These are phyloP conservation scores for Coreius guichenoti DNA, from an alignment of 2,797 vertebrate species.

Conservation along the genomic window DNA sequence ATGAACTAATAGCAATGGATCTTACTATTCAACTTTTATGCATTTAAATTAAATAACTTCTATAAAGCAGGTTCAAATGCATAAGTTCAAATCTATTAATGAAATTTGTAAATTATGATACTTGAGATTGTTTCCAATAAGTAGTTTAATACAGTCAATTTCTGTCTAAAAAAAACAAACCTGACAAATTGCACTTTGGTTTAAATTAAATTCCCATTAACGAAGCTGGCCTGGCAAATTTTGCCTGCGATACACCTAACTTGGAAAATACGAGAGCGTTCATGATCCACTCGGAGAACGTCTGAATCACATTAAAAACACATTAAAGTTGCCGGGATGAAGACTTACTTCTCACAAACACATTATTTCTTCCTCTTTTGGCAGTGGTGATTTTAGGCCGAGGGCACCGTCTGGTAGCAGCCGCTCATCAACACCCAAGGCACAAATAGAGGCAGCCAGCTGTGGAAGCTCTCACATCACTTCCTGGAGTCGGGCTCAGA, in stretches of 20 bases:
- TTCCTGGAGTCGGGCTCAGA: slow-evolving; percentile 26
- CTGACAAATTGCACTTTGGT: slow-evolving; percentile 39
- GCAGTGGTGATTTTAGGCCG: slow-evolving; percentile 48
- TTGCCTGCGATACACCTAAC: slow-evolving; percentile 36
- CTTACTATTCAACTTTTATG: too few relatives aligned
- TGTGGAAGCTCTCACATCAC: slow-evolving; percentile 32
- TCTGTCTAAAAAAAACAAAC: slow-evolving; percentile 23
- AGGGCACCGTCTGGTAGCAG: slow-evolving; percentile 55
- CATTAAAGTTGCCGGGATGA: slow-evolving; percentile 6
- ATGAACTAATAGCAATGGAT: neutral
- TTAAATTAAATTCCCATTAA: slow-evolving; percentile 59
- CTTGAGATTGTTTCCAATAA: neutral
- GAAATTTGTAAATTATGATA: neutral
- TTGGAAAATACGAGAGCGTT: slow-evolving; percentile 13
- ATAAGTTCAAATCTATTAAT: neutral
- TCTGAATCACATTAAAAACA: slow-evolving; percentile 21
- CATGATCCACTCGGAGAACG: neutral
- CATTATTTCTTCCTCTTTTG: slow-evolving; percentile 45
- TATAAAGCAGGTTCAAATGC: neutral
- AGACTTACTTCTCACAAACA: slow-evolving; percentile 36
- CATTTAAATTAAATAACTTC: neutral
- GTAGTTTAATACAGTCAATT: neutral
- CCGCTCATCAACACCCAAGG: slow-evolving; percentile 57
- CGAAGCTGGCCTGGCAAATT: slow-evolving; percentile 37
- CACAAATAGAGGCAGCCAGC: slow-evolving; percentile 54